A percentile compares a stretch with the other conserved stretches of the same genome.
Evolutionary conservation across 2,113 vertebrate genomes (phyloP).

Genomic region (Heterotis niloticus): DNA sequence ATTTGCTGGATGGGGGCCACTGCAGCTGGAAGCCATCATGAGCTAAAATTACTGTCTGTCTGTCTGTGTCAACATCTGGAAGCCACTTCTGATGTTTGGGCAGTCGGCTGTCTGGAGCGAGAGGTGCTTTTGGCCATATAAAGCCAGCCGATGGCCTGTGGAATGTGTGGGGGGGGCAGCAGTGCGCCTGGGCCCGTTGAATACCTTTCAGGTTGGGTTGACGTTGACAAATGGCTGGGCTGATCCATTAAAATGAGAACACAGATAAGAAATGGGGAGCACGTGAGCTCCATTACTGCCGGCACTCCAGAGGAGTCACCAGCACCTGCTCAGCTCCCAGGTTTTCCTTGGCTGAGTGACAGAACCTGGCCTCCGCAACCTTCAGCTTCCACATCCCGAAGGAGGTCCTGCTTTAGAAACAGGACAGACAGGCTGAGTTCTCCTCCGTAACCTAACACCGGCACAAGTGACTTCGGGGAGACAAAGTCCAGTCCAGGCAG

Average conservation of each 20-base stretch:
- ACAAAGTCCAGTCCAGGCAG: not conserved
- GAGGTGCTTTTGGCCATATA: slow-evolving; percentile 50
- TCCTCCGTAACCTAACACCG: slow-evolving; percentile 14
- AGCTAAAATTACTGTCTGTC: slow-evolving; percentile 94
- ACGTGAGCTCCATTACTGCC: slow-evolving; percentile 25
- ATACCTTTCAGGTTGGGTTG: slow-evolving; percentile 32
- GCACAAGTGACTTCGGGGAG: not conserved
- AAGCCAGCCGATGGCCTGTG: slow-evolving; percentile 46
- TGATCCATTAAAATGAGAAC: slow-evolving; percentile 28
- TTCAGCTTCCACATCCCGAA: slow-evolving; percentile 1
- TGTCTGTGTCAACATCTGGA: slow-evolving; percentile 87
- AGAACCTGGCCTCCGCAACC: not conserved
- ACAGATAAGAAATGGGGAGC: slow-evolving; percentile 29
- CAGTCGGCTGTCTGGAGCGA: slow-evolving; percentile 47
- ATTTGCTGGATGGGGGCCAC: slow-evolving; percentile 75
- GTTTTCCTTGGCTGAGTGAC: slow-evolving; percentile 4
- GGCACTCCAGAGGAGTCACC: not conserved
- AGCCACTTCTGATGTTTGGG: slow-evolving; percentile 72
- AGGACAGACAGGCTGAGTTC: slow-evolving; percentile 16
- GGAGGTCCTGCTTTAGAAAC: slow-evolving; percentile 5
- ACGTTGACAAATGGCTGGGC: slow-evolving; percentile 36
- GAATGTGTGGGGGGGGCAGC: slow-evolving; percentile 38
- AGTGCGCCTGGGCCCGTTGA: slow-evolving; percentile 26
- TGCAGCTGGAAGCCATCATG: slow-evolving; percentile 97
- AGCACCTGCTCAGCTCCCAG: slow-evolving; percentile 1